These are phyloP conservation scores for Sinocyclocheilus anophthalmus DNA, from an alignment of 2,113 vertebrate genomes.

Conservation along the genomic window DNA sequence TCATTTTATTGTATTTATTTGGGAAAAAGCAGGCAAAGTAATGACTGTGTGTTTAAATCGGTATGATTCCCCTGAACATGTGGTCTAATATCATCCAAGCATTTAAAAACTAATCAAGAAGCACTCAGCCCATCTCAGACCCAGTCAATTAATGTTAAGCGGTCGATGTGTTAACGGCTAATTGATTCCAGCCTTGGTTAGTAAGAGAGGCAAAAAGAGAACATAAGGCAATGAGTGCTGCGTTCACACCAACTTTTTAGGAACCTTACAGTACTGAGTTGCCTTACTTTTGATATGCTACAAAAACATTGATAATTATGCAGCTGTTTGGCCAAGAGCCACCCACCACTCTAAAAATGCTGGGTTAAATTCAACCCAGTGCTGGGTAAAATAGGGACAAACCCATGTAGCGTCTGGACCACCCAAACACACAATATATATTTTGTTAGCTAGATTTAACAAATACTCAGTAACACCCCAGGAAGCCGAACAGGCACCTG, in stretches of 20 bases:
- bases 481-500: too few relatives aligned
- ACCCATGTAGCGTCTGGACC: too few relatives aligned
- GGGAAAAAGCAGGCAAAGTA: neutral
- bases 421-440: too few relatives aligned
- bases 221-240: conserved; percentile 39
- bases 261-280: neutral
- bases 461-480: too few relatives aligned
- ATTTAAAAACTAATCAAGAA: conserved; percentile 50
- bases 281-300: neutral
- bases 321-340: neutral
- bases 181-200: conserved; percentile 55
- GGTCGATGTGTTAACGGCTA: conserved; percentile 44
- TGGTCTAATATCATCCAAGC: conserved; percentile 40
- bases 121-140: conserved; percentile 43
- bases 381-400: too few relatives aligned
- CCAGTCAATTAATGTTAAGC: conserved; percentile 55
- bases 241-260: neutral
- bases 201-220: conserved; percentile 36
- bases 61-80: conserved; percentile 11
- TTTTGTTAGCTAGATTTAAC: too few relatives aligned
- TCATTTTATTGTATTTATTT: conserved; percentile 3
- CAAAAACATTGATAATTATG: neutral
- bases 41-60: neutral
- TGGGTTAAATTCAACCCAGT: too few relatives aligned
- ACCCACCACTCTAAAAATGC: too few relatives aligned